Evolutionary conservation across 1,140 invertebrate genomes (phyloP).

Genomic region (Platorchestia sp.): DNA sequence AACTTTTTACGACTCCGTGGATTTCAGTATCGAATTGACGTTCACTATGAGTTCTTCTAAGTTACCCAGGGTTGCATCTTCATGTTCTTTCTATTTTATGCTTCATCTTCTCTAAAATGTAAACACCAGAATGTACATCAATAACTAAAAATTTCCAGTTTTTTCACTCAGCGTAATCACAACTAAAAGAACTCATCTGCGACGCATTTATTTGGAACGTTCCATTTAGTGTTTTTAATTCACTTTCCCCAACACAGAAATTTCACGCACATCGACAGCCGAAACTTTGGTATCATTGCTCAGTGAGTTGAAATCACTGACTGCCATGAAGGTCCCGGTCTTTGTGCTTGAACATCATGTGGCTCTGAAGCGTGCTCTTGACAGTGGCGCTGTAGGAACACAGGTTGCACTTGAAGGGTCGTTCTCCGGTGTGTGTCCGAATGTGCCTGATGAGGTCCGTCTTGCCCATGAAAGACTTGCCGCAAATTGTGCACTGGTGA

Average conservation of each 20-base stretch:
- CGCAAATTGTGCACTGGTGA: conserved; percentile 92
- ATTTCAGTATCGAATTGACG: too few species aligned
- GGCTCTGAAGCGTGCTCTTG: conserved; percentile 35
- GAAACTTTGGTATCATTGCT: background rate
- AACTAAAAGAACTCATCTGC: background rate
- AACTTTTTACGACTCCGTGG: too few species aligned
- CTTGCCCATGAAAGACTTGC: conserved; percentile 69
- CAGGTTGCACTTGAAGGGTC: conserved; percentile 47
- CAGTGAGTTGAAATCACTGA: background rate
- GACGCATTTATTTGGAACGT: background rate
- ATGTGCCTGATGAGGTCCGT: conserved; percentile 63
- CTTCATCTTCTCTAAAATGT: background rate
- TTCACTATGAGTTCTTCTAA: too few species aligned
- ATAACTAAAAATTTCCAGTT: background rate
- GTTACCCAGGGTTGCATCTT: too few species aligned
- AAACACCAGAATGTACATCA: background rate
- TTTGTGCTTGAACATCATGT: conserved; percentile 33
- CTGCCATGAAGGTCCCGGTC: background rate
- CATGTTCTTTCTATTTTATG: too few species aligned
- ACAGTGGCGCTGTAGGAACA: conserved; percentile 48
- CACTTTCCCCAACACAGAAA: background rate
- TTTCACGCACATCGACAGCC: background rate
- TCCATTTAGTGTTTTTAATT: background rate
- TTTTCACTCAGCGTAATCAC: background rate
- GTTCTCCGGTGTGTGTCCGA: conserved; percentile 22